Percentiles rank a stretch among this genome's conserved stretches.
phyloP scores from a whole-genome alignment of 2,888 invertebrate species.

The Rhyacophila evoluta region DNA sequence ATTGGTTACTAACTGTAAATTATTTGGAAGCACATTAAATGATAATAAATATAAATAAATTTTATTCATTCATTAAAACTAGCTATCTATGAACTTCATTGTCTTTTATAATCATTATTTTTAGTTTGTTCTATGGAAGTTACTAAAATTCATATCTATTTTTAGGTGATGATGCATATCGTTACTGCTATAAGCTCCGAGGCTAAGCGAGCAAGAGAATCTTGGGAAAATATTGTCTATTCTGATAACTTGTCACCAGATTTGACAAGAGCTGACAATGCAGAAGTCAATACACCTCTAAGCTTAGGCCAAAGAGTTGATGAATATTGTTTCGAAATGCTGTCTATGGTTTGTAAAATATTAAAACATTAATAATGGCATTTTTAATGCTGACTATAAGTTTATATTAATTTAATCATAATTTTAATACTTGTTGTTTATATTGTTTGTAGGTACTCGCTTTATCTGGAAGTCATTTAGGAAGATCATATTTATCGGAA shows the following conservation, averaged over 20 bases:
- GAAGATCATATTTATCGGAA: conserved; percentile 89
- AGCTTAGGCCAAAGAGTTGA: conserved; percentile 71
- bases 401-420: too few species aligned
- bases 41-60: too few species aligned
- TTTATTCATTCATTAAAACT: too few species aligned
- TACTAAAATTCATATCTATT: conserved; percentile 37
- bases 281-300: conserved; percentile 58
- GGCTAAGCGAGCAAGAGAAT: conserved; percentile 86
- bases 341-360: conserved; percentile 96
- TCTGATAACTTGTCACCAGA: conserved; percentile 59
- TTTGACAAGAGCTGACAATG: conserved; percentile 60
- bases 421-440: too few species aligned
- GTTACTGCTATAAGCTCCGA: conserved; percentile 93
- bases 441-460: conserved; percentile 74
- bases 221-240: conserved; percentile 84
- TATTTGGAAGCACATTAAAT: too few species aligned
- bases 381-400: too few species aligned
- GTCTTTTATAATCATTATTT: too few species aligned
- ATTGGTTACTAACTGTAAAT: too few species aligned
- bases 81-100: too few species aligned
- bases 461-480: conserved; percentile 91
- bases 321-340: conserved; percentile 98
- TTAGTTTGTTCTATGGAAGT: too few species aligned
- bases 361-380: too few species aligned
- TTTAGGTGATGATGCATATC: conserved; percentile 86